These are phyloP conservation scores for Poecile montanus DNA, from an alignment of 2,797 vertebrate genomes.

Conservation along the genomic window DNA sequence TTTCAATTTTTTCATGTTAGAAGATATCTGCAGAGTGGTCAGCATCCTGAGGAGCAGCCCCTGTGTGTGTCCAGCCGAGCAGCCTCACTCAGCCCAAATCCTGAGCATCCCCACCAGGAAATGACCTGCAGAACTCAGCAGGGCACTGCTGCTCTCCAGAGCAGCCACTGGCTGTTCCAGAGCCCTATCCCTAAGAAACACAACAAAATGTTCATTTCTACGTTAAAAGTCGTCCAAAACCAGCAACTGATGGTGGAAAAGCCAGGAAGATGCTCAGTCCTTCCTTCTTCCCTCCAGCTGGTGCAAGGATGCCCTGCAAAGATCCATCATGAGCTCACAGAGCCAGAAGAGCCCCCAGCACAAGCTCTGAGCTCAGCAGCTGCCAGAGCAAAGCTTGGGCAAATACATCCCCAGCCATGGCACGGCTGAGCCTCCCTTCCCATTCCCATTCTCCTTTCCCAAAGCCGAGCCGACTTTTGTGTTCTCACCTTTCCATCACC, in stretches of 20 bases:
- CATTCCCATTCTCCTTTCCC: not conserved
- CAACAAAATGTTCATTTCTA: not conserved
- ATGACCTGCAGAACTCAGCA: not conserved
- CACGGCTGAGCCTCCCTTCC: not conserved
- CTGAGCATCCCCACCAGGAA: not conserved
- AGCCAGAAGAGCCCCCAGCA: not conserved
- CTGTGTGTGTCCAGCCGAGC: rapidly evolving
- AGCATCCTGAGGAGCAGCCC: not conserved
- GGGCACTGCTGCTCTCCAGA: not conserved
- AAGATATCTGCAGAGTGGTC: rapidly evolving
- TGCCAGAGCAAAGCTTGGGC: not conserved
- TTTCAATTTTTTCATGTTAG: too few relatives aligned
- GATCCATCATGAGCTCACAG: not conserved
- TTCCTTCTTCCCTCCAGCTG: not conserved
- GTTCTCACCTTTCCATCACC: not conserved
- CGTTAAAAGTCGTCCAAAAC: not conserved
- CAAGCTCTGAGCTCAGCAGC: not conserved
- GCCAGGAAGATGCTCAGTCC: not conserved
- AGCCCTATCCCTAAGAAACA: not conserved
- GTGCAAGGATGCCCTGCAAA: not conserved
- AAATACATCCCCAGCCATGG: not conserved
- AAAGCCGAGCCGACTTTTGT: not conserved
- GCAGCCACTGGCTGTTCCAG: not conserved
- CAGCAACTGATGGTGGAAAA: not conserved
- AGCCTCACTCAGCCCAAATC: rapidly evolving